Base-by-base conservation (phyloP, 2,888 invertebrate genomes). In the Tenthredo distinguenda region DNA sequence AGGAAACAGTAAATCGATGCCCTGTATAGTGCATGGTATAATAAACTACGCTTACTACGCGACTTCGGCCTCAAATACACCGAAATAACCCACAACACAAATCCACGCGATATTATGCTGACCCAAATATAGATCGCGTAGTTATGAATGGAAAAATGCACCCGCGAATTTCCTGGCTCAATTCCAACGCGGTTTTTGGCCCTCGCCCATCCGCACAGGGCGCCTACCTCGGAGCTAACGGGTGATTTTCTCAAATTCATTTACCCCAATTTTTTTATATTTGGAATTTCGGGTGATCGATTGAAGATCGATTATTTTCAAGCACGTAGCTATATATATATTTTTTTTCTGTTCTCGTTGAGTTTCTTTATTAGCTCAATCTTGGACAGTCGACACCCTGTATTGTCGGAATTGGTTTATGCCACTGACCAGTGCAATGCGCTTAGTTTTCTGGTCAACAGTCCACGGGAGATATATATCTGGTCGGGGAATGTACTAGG, bases 101-200 rank as follows among this genome's bases (percentile, higher is more conserved):
- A 81, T 62, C 21, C 81, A n/a, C n/a, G 40, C 62, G 81, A 81
- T 81, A 58, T 62, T 81, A 81, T 81, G 50, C 81, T 58, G 81
- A 81, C 58, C 62, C 62, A 81, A 81, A 58, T 81, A 81, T 81
- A 81, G 81, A 81, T 81, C 18, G 34, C 21, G 58, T 62, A 40
- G 89, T 92, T 92, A 92, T 92, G 92, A 92, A 92, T 92, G 92
- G 91, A 86, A 92, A 92, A 92, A 92, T 92, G 91, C 90, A 89
- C 87, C 37, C 40, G 89, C 88, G 89, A 89, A 92, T 92, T 91
- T 91, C 87, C 88, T 91, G 92, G 92, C 90, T 76, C 21, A 21
- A 7, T 84, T 88, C 90, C 92, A 92, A 86, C 71, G 87, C 85
- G 86, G 84, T 85, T 87, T 85, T 88, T 88, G 88, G 87, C 87